These are phyloP conservation scores for Pheosia gnoma DNA, from an alignment of 2,888 invertebrate species.

Conservation along the genomic window DNA sequence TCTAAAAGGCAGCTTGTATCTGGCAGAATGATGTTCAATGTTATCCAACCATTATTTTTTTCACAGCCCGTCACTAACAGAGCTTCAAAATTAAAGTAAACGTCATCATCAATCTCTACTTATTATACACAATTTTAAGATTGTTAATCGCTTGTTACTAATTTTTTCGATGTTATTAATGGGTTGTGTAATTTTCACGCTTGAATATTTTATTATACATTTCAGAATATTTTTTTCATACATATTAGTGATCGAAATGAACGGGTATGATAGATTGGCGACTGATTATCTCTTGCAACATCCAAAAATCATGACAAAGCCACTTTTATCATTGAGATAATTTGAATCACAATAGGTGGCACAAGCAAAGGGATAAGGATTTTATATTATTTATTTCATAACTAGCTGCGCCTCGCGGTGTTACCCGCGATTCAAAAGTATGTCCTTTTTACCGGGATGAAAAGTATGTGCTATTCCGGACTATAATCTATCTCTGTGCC, in stretches of 20 bases:
- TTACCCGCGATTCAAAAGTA: too few species aligned
- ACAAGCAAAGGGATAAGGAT: too few species aligned
- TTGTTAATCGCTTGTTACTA: not conserved
- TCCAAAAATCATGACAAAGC: too few species aligned
- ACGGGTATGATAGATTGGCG: too few species aligned
- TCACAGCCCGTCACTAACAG: constrained; percentile 1
- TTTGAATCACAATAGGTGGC: too few species aligned
- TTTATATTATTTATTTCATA: too few species aligned
- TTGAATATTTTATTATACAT: constrained; percentile 2
- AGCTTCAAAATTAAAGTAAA: not conserved
- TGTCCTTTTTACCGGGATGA: too few species aligned
- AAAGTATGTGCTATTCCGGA: too few species aligned
- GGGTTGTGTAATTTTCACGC: not conserved
- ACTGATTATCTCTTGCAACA: too few species aligned
- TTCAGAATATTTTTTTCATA: not conserved
- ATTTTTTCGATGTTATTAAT: not conserved
- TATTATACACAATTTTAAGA: not conserved
- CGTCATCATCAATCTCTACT: not conserved
- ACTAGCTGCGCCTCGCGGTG: too few species aligned
- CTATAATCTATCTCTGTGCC: too few species aligned
- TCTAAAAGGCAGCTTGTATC: not conserved
- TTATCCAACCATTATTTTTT: constrained; percentile 4
- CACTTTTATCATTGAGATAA: too few species aligned
- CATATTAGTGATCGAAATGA: not conserved
- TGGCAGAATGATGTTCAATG: not conserved